Evolutionary conservation across 1,140 invertebrate species (phyloP), one percentile per base, ranked within the genome.

Genomic region (Penaeus chinensis): DNA sequence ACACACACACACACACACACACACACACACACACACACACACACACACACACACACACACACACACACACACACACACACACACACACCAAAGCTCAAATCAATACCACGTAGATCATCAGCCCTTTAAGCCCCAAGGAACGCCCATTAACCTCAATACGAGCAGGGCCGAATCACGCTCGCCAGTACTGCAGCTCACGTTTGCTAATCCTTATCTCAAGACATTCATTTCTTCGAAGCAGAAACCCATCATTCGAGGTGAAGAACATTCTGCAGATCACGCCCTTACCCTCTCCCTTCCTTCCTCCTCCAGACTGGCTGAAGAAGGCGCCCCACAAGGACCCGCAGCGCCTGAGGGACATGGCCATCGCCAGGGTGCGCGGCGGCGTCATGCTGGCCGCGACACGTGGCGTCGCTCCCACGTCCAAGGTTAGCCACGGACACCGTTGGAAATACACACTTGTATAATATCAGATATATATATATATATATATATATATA

Each of bases 241-340:
- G 5, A 47, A 47, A 47, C 11, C 7, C 47, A 47, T 47, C 7
- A 47, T 13, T 47, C 47, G 47, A 47, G 7, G 47, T 3, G 47
- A 47, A 10, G 3, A 5, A 5, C 3, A 10, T 13, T 47, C 47
- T 47, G 47, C 47, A 10, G 7, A 16, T 74, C 20, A 10, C 20
- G 69, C 27, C 24, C 19, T 32, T 11, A 27, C n/a, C 27, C 27
- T 74, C 42, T 27, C 71, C 71, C 42, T 24, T 11, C 42, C 1
- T 7, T 74, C n/a, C 24, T 32, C 24, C 19, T 74, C 0, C 71
- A 74, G 71, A 74, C 19, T 74, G 71, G 71, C 24, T 74, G 71
- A 74, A 74, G 24, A 74, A 74, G 42, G 71, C 71, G 22, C 71
- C 71, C 4, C 71, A 74, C 71, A 74, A 74, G 71, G 71, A 74